Evolutionary conservation across 2,888 invertebrate species (phyloP).

Genomic region (Exocentrus adspersus): DNA sequence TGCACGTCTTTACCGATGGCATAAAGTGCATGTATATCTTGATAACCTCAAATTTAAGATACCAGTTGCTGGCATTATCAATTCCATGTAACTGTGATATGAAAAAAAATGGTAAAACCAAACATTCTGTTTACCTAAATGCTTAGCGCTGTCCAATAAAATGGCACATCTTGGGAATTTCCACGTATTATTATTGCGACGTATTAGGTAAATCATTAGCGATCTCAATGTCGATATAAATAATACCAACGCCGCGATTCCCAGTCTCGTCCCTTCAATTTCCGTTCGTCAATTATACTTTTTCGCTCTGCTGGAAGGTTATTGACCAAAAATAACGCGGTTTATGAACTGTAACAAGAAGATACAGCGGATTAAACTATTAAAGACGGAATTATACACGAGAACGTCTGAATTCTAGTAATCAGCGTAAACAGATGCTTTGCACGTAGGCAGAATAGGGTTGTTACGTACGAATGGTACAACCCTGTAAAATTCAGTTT

Average conservation of each 20-base stretch:
- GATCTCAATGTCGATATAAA: background rate
- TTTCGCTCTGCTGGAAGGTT: slow-evolving; percentile 25
- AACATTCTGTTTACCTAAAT: background rate
- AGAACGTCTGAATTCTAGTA: slow-evolving; percentile 9
- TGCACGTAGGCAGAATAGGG: background rate
- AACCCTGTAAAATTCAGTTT: no score
- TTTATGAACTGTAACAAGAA: slow-evolving; percentile 31
- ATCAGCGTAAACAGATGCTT: background rate
- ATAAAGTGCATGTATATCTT: no score
- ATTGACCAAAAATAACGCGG: slow-evolving; percentile 34
- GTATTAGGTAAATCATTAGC: background rate
- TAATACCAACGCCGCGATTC: background rate
- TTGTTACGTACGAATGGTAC: background rate
- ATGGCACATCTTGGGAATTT: background rate
- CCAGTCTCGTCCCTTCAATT: background rate
- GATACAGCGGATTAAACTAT: slow-evolving; percentile 17
- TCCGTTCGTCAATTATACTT: background rate
- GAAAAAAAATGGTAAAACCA: background rate
- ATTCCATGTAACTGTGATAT: no score
- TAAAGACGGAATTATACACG: slow-evolving; percentile 31
- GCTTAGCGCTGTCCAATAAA: background rate
- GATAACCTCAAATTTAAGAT: no score
- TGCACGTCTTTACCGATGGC: no score
- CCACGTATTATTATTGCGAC: background rate
- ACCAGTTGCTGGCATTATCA: no score